Evolutionary conservation across 2,888 invertebrate genomes (phyloP).

Genomic region (Tanypteryx hageni): DNA sequence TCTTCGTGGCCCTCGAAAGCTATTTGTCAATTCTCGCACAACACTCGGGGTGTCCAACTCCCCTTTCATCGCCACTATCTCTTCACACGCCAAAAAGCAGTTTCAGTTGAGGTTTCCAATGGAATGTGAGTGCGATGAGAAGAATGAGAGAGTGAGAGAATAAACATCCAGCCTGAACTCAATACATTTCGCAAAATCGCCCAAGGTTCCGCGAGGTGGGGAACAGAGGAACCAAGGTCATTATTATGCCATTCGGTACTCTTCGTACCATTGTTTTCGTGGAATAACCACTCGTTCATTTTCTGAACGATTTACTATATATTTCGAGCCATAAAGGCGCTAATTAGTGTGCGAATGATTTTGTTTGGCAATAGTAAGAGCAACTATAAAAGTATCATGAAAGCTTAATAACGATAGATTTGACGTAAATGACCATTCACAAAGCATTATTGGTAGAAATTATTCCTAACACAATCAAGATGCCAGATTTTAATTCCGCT

Average conservation of each 20-base stretch:
- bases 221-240: background rate
- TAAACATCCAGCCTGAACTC: background rate
- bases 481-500: too few relatives aligned
- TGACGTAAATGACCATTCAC: too few relatives aligned
- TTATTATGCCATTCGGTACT: background rate
- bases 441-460: too few relatives aligned
- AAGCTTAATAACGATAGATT: too few relatives aligned
- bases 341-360: too few relatives aligned
- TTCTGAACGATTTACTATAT: too few relatives aligned
- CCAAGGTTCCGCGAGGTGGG: background rate
- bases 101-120: slow-evolving; percentile 8
- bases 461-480: too few relatives aligned
- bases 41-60: slow-evolving; percentile 46
- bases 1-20: slow-evolving; percentile 32
- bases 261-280: too few relatives aligned
- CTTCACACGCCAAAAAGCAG: slow-evolving; percentile 51
- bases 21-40: slow-evolving; percentile 55
- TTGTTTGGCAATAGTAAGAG: too few relatives aligned
- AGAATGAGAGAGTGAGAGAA: background rate
- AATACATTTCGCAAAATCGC: background rate
- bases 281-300: too few relatives aligned
- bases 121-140: background rate
- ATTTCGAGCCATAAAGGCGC: too few relatives aligned
- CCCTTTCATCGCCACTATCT: slow-evolving; percentile 47
- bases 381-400: too few relatives aligned